Base-by-base conservation (phyloP, 2,888 invertebrate genomes). In the Nebria brevicollis region DNA sequence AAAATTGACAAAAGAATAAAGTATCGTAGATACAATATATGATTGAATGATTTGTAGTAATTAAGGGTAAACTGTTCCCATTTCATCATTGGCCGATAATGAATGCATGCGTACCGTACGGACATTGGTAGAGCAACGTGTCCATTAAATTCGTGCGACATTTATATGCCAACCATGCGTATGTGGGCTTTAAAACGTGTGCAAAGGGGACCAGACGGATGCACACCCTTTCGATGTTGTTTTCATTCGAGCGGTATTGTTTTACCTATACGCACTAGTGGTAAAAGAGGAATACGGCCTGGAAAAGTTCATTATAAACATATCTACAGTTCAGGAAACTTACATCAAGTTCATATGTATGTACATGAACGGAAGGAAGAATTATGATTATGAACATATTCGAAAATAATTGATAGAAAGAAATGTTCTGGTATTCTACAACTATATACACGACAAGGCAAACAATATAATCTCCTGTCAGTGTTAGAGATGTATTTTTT, bases 401-500 rank as follows among this genome's bases (percentile, higher is more conserved):
- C 54, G 54, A 54, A 54, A 54, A 54, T 54, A 7, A 54, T 8
- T 13, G 8, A 13, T 54, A 34, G 4, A 54, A 11, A 54, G 54
- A 11, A 54, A 13, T 54, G 13, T 54, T 54, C 54, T 8, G 54
- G 11, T 54, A 54, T 54, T 10, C 43, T 43, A 43, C 43, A 54
- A 13, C 54, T 68, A 65, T 64, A 34, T 43, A 80, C 80, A 80
- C 80, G 80, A 80, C 80, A 80, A 75, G 80, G 75, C 80, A 80
- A 80, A 15, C 20, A n/a, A 66, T 64, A 73, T 54, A 80, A 54
- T 80, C 64, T 80, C 80, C 75, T 80, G 80, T 80, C 80, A 70
- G 75, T 75, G 80, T 80, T 75, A 34, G 64, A 65, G 15, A 15
- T 41, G 7, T 25, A 15, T n/a, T 54, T 54, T 34, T 54, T 54